Evolutionary conservation across 2,113 vertebrate genomes (phyloP).

Genomic region (Pycnonotus jocosus): DNA sequence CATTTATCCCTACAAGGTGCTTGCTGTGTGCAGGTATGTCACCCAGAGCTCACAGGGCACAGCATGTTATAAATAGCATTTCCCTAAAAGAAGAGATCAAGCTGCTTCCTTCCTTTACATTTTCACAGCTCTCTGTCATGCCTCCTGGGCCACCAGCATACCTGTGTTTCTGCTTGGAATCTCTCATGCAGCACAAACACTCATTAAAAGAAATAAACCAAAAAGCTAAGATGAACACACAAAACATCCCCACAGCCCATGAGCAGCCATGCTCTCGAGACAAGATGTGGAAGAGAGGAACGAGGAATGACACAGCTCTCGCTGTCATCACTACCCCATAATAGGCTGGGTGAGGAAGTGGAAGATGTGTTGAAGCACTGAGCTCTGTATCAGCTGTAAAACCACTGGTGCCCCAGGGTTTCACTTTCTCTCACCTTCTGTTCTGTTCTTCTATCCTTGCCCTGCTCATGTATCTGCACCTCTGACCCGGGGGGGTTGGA

Average conservation of each 20-base stretch:
- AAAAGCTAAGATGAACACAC: not conserved
- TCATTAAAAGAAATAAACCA: not conserved
- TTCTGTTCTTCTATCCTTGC: not conserved
- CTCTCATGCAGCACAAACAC: not conserved
- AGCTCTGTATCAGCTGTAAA: not conserved
- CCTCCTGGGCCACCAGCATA: not conserved
- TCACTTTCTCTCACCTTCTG: not conserved
- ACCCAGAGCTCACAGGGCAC: not conserved
- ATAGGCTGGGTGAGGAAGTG: not conserved
- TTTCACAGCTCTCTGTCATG: not conserved
- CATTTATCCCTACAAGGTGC: not conserved
- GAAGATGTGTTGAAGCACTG: not conserved
- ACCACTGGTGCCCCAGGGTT: not conserved
- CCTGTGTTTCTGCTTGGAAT: not conserved
- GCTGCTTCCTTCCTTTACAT: not conserved
- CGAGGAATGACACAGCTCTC: fast-evolving
- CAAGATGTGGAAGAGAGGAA: not conserved
- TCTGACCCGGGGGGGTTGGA: fast-evolving
- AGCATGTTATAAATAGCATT: not conserved
- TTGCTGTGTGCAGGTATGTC: not conserved
- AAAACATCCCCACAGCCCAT: not conserved
- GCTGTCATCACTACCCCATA: fast-evolving
- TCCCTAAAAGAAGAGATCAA: not conserved
- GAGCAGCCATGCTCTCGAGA: not conserved
- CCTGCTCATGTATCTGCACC: not conserved